Percentiles rank a stretch among this genome's conserved stretches.
phyloP scores from a whole-genome alignment of 1,140 invertebrate genomes.

The Kradibia gibbosae region DNA sequence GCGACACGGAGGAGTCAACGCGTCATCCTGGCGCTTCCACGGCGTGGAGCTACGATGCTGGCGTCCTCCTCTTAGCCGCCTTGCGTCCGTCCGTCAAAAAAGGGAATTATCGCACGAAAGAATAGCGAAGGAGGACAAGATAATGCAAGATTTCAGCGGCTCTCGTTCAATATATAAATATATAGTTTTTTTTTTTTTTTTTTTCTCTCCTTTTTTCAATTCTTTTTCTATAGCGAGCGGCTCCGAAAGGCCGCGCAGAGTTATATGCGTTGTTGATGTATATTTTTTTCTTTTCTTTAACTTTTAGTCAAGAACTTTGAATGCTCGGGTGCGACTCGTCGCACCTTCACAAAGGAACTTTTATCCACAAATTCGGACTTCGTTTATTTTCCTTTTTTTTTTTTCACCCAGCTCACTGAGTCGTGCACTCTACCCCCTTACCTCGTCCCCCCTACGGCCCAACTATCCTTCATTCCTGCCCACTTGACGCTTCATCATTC shows the following conservation, averaged over 20 bases:
- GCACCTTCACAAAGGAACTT: background rate
- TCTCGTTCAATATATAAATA: background rate
- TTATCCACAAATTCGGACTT: conserved; percentile 28
- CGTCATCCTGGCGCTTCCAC: conserved; percentile 30
- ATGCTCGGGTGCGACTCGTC: conserved; percentile 10
- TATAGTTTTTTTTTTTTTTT: conserved; percentile 20
- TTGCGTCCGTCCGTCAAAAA: conserved; percentile 35
- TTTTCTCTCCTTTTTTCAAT: background rate
- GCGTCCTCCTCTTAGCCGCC: conserved; percentile 22
- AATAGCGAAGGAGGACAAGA: conserved; percentile 26
- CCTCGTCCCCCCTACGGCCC: no score
- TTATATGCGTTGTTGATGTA: conserved; percentile 43
- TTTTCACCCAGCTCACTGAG: no score
- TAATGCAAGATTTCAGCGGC: conserved; percentile 15
- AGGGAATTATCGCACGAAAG: conserved; percentile 36
- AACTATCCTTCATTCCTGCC: no score
- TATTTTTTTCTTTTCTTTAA: conserved; percentile 40
- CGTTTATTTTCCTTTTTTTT: conserved; percentile 18
- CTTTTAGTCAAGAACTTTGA: conserved; percentile 34
- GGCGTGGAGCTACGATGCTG: conserved; percentile 29
- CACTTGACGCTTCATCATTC: background rate
- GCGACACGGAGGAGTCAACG: conserved; percentile 21
- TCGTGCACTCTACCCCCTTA: no score
- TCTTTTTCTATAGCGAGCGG: background rate
- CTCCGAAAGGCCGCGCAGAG: conserved; percentile 5